Base-by-base conservation (phyloP, 2,888 invertebrate genomes). In the Sepiola atlantica region DNA sequence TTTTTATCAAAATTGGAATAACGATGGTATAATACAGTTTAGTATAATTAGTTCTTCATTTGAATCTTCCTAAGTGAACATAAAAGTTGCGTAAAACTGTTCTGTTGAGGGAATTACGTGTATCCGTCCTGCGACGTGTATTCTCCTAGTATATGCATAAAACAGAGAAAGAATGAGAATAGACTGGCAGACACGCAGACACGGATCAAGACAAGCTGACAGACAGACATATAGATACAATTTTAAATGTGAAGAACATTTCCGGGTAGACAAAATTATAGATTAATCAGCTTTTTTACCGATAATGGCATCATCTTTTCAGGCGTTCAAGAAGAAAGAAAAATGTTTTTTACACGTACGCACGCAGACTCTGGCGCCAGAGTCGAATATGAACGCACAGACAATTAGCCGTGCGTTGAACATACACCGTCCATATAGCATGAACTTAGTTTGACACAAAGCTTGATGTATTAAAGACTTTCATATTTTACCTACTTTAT, bases 241-340 rank as follows among this genome's bases (percentile, higher is more conserved):
- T 77, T 77, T 77, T 77, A 77, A 77, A 77, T 77, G 77, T 77
- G n/a, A 77, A 77, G n/a, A 77, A 77, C 77, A 77, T 77, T 77
- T 77, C 77, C 77, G 77, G 77, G 77, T 77, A 77, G 77, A 77
- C 77, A 77, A 77, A 77, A 77, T 77, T 32, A 77, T 77, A 77
- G 77, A 77, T 77, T 77, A 77, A 77, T 77, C 77, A 77, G 45
- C 45, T 32, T 14, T n/a, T 77, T 77, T 77, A n/a, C 77, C 77
- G 77, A 77, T 77, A 77, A 77, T 77, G 77, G 77, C 77, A 77
- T 32, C 77, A n/a, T n/a, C 77, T 77, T 77, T 77, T 77, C 32
- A 32, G 16, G 77, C n/a, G 77, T 77, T 77, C 77, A n/a, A 21
- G 16, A 77, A 32, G 28, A 77, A 77, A 12, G n/a, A n/a, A 45